phyloP scores from a whole-genome alignment of 1,140 invertebrate genomes.

The Leptinotarsa undecemlineata region DNA sequence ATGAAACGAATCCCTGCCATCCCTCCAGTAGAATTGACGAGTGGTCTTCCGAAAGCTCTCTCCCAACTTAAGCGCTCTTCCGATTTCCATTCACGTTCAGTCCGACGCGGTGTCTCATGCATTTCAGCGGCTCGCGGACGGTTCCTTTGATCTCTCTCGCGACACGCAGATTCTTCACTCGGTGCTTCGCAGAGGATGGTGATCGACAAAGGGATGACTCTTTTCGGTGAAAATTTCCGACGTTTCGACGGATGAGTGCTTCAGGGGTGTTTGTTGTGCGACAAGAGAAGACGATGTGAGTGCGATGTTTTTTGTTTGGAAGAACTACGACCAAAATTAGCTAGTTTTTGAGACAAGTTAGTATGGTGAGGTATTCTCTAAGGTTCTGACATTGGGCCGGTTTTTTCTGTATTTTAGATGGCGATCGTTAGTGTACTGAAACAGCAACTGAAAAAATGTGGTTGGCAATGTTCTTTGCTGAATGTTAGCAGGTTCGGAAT shows the following conservation, averaged over 20 bases:
- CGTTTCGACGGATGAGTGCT: too few species aligned
- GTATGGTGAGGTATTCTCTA: neutral
- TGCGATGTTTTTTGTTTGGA: neutral
- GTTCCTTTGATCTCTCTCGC: conserved; percentile 17
- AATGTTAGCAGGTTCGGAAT: too few species aligned
- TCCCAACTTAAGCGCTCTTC: neutral
- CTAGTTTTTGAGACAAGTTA: neutral
- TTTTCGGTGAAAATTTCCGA: too few species aligned
- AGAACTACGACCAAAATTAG: neutral
- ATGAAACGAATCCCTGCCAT: neutral
- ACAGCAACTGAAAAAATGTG: too few species aligned
- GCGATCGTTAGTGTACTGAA: too few species aligned
- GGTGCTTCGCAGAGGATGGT: neutral
- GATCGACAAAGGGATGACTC: too few species aligned
- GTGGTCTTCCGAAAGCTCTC: neutral
- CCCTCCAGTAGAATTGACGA: neutral
- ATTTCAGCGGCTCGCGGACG: conserved; percentile 13
- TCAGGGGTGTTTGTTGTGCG: too few species aligned
- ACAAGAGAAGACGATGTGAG: too few species aligned
- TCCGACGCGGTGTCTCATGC: conserved; percentile 2
- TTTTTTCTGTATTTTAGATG: too few species aligned
- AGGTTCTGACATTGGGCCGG: too few species aligned
- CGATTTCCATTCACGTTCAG: neutral
- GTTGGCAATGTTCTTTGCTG: too few species aligned
- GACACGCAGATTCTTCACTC: neutral